Evolutionary conservation across 2,797 vertebrate species (phyloP), one percentile per base, ranked within the genome.

Genomic region (Arrhamphus sclerolepis): DNA sequence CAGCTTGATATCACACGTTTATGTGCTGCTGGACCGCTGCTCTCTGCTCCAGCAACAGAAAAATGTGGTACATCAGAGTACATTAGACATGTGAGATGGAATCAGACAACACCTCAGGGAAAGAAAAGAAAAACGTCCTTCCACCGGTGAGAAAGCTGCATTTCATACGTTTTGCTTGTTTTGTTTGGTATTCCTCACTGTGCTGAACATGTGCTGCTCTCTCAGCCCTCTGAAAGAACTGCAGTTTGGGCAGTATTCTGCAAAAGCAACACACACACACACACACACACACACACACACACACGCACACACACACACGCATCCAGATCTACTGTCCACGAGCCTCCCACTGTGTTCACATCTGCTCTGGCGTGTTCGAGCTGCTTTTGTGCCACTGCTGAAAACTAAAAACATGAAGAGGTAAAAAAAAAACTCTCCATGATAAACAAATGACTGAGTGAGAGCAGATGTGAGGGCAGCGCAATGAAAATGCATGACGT

Each of bases 201-300:
- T 20, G 51, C 10, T 43, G 49, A 83, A 60, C 75, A 80, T 70
- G 72, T 80, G 74, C n/a, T 61, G 24, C 24, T 26, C 41, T 44
- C 43, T 49, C 51, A 52, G 22, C 49, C 31, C 46, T 55, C 54
- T 1, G 1, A 47, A 56, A 39, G 65, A 47, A 63, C 22, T 51
- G 51, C 38, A 40, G n/a, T 53, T 60, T 7, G 22, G 22, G 10
- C 40, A 48, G 40, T 46, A 14, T 38, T 38, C 34, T 14, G 34
- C 34, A 38, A 11, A 38, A 14, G 13, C 13, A 8, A 38, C 10
- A 31, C 29, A 31, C 6, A 31, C 29, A 31, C 29, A 31, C 29
- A 31, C 29, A 31, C 29, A 31, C 2, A 31, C 29, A 31, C 31
- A 34, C 31, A 34, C 10, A 34, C 34, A 38, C 34, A 38, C 34